Base-by-base conservation (phyloP, 2,888 invertebrate species). In the Agriotes lineatus region DNA sequence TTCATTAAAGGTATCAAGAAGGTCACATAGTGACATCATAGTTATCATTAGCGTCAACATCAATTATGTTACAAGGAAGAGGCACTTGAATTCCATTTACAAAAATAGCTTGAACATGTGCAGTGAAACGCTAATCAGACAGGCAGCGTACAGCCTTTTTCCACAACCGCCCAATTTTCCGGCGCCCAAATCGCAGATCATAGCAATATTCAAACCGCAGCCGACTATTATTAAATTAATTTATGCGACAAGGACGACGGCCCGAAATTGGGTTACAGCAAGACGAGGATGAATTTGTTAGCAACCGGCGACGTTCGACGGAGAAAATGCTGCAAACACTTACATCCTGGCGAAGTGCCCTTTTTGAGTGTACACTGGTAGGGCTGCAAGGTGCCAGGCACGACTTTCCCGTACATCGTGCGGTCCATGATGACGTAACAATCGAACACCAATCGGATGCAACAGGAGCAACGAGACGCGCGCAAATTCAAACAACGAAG, bases 391-490 rank as follows among this genome's bases (percentile, higher is more conserved):
- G 92, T 92, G 79, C 94, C 93, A 61, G 93, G 94, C 83, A 91
- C 90, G 81, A 94, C 89, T 87, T 94, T 94, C 76, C 95, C 95
- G 84, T 95, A 95, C 94, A 94, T 95, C 83, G 94, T 93, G 83
- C 95, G 90, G 89, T 95, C 95, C 95, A 95, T 94, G 79, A 79
- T 84, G 81, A 78, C 77, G 83, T 83, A 79, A 80, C 82, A 81
- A 82, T 80, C 35, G 22, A 81, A 81, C 45, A 57, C 48, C 65
- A 65, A 57, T 50, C 48, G n/a, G n/a, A n/a, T n/a, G n/a, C n/a
- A n/a, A n/a, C n/a, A n/a, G n/a, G n/a, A n/a, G n/a, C n/a, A n/a
- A n/a, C n/a, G n/a, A n/a, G n/a, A 16, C 44, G 42, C 56, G 50
- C 65, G 58, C 25, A 45, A 19, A 18, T 18, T 62, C 16, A 14